Evolutionary conservation across 2,797 vertebrate species (phyloP), one percentile per base, ranked within the genome.

Genomic region (Kryptopterus vitreolus): DNA sequence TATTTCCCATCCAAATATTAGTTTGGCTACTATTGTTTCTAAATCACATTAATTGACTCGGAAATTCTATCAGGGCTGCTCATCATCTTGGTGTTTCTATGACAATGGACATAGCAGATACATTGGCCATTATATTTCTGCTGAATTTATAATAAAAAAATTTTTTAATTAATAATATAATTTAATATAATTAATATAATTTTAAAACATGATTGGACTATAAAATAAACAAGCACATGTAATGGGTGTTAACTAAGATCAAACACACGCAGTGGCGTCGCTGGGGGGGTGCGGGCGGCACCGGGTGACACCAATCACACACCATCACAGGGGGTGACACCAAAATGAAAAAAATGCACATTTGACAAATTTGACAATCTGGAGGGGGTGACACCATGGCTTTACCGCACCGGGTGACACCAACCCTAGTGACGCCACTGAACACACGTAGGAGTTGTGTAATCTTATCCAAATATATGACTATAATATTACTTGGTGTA

Each of bases 81-180:
- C 35, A 46, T 43, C 72, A 43, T 59, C 22, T 74, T 46, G n/a
- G 55, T 74, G 72, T 74, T 74, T 74, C 72, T 59, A 74, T 63
- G 74, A 22, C 38, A 62, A 76, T 29, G 20, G n/a, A 35, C 29
- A 22, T 31, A 50, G 46, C 59, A 29, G 29, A 26, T 80, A 63
- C 13, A 61, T 31, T 58, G 48, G n/a, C 58, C 65, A 61, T 76
- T 35, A 46, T 59, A 46, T 24, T 58, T 7, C 72, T 43, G 35
- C 59, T 16, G 11, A 20, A 35, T 46, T 35, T 59, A 58, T 74
- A 43, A 74, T 74, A 33, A 72, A 72, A 4, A n/a, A n/a, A n/a
- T n/a, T n/a, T n/a, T n/a, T n/a, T n/a, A 26, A 48, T 70, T 33
- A 35, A 55, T 55, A 33, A 72, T 43, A 43, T 43, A n/a, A 35